A percentile compares a stretch with the other conserved stretches of the same genome.
Evolutionary conservation across 2,113 vertebrate genomes (phyloP).

Genomic region (Paedocypris sp.): DNA sequence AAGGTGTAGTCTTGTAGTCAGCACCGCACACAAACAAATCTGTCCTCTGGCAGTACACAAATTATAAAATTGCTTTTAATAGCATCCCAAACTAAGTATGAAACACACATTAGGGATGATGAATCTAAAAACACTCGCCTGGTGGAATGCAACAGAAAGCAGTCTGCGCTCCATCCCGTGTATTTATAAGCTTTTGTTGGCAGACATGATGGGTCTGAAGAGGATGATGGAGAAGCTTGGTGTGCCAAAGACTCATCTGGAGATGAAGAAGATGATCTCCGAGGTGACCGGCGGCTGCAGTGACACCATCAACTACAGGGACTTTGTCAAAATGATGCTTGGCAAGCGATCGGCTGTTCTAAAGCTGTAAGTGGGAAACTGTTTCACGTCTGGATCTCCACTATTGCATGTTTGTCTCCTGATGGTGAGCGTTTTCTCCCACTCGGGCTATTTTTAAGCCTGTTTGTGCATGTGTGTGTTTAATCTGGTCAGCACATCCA

Average conservation of each 20-base stretch:
- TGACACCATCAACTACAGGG: conserved; percentile 86
- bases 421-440: background rate
- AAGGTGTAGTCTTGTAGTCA: too few species aligned
- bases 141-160: too few species aligned
- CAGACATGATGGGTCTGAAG: conserved; percentile 94
- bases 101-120: too few species aligned
- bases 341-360: conserved; percentile 90
- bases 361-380: conserved; percentile 78
- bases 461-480: background rate
- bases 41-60: too few species aligned
- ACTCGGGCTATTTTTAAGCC: conserved; percentile 19
- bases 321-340: conserved; percentile 96
- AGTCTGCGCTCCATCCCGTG: background rate
- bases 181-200: background rate
- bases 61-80: too few species aligned
- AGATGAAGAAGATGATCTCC: conserved; percentile 94
- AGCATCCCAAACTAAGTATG: too few species aligned
- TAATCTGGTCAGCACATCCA: conserved; percentile 23
- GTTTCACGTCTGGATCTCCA: background rate
- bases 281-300: conserved; percentile 84
- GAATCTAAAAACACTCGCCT: too few species aligned
- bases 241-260: conserved; percentile 87
- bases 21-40: too few species aligned
- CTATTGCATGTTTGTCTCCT: background rate
- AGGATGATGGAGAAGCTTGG: conserved; percentile 98